These are phyloP conservation scores for Bradypodion pumilum DNA, from an alignment of 2,797 vertebrate species.

Conservation along the genomic window DNA sequence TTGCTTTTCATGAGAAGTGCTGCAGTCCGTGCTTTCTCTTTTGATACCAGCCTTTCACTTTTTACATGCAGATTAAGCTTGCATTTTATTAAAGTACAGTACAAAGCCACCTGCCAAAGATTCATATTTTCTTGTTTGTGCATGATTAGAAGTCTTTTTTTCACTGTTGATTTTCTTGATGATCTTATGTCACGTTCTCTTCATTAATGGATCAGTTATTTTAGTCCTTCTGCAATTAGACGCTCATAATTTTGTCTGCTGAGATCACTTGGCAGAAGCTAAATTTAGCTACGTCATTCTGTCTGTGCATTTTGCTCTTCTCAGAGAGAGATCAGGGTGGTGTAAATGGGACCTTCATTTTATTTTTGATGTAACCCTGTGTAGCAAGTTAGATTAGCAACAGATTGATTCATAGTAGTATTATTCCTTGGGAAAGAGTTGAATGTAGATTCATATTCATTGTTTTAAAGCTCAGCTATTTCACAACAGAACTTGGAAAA, in stretches of 20 bases:
- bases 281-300: not conserved
- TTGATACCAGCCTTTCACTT: not conserved
- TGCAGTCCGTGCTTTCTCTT: not conserved
- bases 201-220: not conserved
- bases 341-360: not conserved
- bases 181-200: not conserved
- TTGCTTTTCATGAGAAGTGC: not conserved
- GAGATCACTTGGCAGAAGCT: not conserved
- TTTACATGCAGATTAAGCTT: not conserved
- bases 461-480: not conserved
- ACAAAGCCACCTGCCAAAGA: not conserved
- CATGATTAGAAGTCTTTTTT: not conserved
- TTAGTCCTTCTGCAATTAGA: not conserved
- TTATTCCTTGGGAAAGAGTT: not conserved
- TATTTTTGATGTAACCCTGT: not conserved
- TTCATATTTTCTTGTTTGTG: not conserved
- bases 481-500: not conserved
- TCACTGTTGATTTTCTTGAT: too few species aligned
- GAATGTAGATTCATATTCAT: not conserved
- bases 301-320: not conserved
- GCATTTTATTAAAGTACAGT: not conserved
- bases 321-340: not conserved
- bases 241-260: not conserved
- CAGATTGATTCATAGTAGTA: not conserved
- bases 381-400: not conserved